phyloP scores from a whole-genome alignment of 2,888 invertebrate species.

The Pollenia labialis region DNA sequence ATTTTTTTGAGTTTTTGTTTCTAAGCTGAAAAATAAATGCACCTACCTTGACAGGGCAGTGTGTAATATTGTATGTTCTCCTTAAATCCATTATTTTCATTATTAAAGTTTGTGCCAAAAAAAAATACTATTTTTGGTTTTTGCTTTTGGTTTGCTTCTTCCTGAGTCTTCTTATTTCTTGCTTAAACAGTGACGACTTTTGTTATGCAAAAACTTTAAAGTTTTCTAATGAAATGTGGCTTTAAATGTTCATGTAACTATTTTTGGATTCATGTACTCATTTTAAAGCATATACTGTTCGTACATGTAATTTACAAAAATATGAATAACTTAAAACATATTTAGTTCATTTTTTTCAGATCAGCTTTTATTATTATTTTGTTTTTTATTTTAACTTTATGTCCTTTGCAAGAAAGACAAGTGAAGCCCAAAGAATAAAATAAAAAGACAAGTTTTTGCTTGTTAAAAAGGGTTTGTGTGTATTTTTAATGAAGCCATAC shows the following conservation, averaged over 20 bases:
- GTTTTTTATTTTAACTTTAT: slow-evolving; percentile 20
- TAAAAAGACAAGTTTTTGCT: slow-evolving; percentile 32
- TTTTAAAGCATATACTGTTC: slow-evolving; percentile 32
- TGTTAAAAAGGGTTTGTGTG: slow-evolving; percentile 4
- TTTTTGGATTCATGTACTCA: slow-evolving; percentile 43
- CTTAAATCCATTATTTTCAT: slow-evolving; percentile 1
- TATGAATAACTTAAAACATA: slow-evolving; percentile 63
- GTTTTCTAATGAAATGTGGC: slow-evolving; percentile 65
- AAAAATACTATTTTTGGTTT: slow-evolving; percentile 13
- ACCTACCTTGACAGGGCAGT: slow-evolving; percentile 40
- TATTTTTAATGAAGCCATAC: background rate
- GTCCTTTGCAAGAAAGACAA: slow-evolving; percentile 52
- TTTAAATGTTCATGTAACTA: slow-evolving; percentile 39
- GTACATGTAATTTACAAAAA: slow-evolving; percentile 50
- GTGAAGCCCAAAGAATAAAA: slow-evolving; percentile 6
- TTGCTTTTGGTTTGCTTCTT: slow-evolving; percentile 39
- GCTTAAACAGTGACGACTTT: background rate
- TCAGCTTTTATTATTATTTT: background rate
- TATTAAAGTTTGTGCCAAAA: slow-evolving; percentile 44
- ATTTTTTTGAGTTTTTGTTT: background rate
- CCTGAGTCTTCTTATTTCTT: slow-evolving; percentile 19
- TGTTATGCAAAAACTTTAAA: slow-evolving; percentile 32
- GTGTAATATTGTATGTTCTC: slow-evolving; percentile 25
- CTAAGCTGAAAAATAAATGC: slow-evolving; percentile 54
- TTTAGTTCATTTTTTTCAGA: slow-evolving; percentile 25